These are phyloP conservation scores for Scalopus aquaticus DNA, from an alignment of 2,113 vertebrate species.

Conservation along the genomic window DNA sequence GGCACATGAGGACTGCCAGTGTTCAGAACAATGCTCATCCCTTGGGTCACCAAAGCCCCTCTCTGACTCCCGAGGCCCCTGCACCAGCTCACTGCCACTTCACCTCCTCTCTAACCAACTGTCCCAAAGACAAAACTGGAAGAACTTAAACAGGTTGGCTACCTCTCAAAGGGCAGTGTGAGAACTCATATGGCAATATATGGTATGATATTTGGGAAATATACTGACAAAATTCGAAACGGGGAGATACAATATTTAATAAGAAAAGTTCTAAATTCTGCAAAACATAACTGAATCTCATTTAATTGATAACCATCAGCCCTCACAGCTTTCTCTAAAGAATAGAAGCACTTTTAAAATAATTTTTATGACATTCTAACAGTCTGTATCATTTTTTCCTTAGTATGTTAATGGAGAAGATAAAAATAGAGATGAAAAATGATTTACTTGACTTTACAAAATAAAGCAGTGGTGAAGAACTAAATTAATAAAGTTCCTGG, in stretches of 20 bases:
- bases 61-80: neutral
- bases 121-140: neutral
- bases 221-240: neutral
- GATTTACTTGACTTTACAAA: neutral
- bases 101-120: neutral
- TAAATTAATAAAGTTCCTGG: neutral
- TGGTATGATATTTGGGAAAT: neutral
- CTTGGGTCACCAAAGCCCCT: neutral
- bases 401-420: neutral
- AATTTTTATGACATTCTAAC: neutral
- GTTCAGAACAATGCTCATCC: neutral
- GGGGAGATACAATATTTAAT: neutral
- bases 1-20: rapidly evolving
- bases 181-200: neutral
- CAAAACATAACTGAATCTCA: neutral
- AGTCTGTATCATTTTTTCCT: neutral
- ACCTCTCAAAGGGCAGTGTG: neutral
- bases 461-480: neutral
- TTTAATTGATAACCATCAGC: neutral
- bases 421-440: neutral
- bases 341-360: neutral
- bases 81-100: neutral
- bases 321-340: neutral
- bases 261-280: neutral
- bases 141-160: neutral